Base-by-base conservation (phyloP, 2,797 vertebrate species). In the Dendrocincla fuliginosa region DNA sequence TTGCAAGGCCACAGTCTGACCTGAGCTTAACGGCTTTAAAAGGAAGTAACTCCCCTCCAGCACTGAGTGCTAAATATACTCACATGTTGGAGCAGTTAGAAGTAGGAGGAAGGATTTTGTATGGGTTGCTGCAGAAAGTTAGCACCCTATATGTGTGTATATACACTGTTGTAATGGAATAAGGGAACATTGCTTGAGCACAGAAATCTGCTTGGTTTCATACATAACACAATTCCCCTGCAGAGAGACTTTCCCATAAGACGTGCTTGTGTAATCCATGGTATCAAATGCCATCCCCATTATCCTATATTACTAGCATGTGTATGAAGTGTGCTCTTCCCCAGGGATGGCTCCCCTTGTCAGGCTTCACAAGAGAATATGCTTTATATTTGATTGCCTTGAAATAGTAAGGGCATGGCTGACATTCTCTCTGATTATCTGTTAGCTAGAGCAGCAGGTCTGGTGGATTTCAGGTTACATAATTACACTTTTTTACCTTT, bases 401-500 rank as follows among this genome's bases (percentile, higher is more conserved):
- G 57, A 77, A 90, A 81, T 90, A 90, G 33, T 53, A 35, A 67
- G 37, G 56, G 53, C 33, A 10, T 33, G 39, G 47, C 87, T 68
- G 44, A 41, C 75, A 1, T 47, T 80, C 68, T 84, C 59, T 56
- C 67, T 11, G 87, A 85, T 90, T 74, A 78, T 88, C 93, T 91
- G 47, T 88, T 84, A 91, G 79, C 78, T 81, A 39, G 67, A 84
- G 64, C 89, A 94, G 80, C 78, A n/a, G 69, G 20, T 65, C 87
- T 93, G 75, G 23, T 92, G 61, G 53, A 91, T 95, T 97, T 96
- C 80, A 82, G 74, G 69, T 91, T 96, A 91, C 71, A 42, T 95
- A 92, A 95, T 95, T 80, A 83, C 42, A 68, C 69, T 87, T 95
- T 90, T 93, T 94, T 94, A 96, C 91, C 92, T 96, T 95, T 61